These are phyloP conservation scores for Tragelaphus scriptus DNA, from an alignment of 2,113 vertebrate species.

Conservation along the genomic window DNA sequence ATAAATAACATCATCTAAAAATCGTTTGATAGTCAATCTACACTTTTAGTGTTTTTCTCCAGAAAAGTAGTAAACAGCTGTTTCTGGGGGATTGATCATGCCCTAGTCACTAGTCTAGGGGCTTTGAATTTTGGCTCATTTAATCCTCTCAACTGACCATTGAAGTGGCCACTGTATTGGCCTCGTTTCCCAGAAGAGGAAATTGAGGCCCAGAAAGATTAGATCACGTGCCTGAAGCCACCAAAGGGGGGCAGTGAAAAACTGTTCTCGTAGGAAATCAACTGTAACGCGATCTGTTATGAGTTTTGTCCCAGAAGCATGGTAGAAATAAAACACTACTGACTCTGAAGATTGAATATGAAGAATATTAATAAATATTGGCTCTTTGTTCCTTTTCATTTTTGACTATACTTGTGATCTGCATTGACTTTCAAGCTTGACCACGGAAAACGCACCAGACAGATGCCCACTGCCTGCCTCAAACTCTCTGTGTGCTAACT, in stretches of 20 bases:
- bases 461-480: background rate
- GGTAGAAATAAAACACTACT: background rate
- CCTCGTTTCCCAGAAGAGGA: background rate
- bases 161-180: background rate
- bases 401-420: background rate
- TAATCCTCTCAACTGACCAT: background rate
- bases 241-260: background rate
- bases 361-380: background rate
- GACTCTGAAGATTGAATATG: background rate
- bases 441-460: too few species aligned
- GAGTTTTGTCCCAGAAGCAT: background rate
- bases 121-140: background rate
- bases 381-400: background rate
- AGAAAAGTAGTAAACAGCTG: background rate
- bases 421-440: too few species aligned
- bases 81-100: background rate
- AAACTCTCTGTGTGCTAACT: accelerated
- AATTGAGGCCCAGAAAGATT: background rate
- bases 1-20: background rate
- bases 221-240: background rate
- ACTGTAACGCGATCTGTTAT: accelerated
- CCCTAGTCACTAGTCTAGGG: too few species aligned
- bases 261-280: background rate
- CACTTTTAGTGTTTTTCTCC: background rate
- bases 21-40: too few species aligned